Percentiles rank a stretch among this genome's conserved stretches.
Conservation (phyloP, 1,140 invertebrate genomes). For the Drosophila leontia region DNA sequence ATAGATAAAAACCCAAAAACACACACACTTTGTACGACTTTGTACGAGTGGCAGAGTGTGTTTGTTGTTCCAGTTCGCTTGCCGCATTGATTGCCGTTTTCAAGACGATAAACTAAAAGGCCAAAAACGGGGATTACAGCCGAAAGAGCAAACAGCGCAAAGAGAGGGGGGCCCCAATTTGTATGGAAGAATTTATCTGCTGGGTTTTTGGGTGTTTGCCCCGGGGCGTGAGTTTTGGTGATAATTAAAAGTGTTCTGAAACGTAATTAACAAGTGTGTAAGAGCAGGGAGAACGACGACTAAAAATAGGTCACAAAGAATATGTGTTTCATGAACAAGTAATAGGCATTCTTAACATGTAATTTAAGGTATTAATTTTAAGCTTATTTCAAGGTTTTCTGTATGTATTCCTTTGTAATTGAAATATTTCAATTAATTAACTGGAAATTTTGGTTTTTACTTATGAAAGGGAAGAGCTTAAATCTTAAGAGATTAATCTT, state of each 20-base stretch:
- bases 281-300: slow-evolving; percentile 1
- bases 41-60: slow-evolving; percentile 23
- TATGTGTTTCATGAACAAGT: background rate
- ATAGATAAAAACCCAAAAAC: slow-evolving; percentile 55
- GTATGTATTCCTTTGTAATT: background rate
- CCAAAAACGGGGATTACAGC: slow-evolving; percentile 38
- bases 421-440: slow-evolving; percentile 1
- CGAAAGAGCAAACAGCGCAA: slow-evolving; percentile 27
- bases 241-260: slow-evolving; percentile 73
- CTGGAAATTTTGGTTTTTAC: no score
- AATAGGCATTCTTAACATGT: no score
- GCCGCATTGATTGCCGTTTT: slow-evolving; percentile 65
- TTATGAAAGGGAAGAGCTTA: background rate
- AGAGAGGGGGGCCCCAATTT: background rate
- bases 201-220: slow-evolving; percentile 2
- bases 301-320: background rate
- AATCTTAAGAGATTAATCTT: no score
- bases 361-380: background rate
- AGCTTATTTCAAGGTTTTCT: background rate
- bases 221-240: slow-evolving; percentile 30
- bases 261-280: slow-evolving; percentile 52
- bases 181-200: slow-evolving; percentile 34
- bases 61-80: slow-evolving; percentile 63
- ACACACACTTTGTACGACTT: background rate
- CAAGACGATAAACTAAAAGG: slow-evolving; percentile 52